phyloP scores from a whole-genome alignment of 1,140 invertebrate species.

The Aphelinus atriplicis region DNA sequence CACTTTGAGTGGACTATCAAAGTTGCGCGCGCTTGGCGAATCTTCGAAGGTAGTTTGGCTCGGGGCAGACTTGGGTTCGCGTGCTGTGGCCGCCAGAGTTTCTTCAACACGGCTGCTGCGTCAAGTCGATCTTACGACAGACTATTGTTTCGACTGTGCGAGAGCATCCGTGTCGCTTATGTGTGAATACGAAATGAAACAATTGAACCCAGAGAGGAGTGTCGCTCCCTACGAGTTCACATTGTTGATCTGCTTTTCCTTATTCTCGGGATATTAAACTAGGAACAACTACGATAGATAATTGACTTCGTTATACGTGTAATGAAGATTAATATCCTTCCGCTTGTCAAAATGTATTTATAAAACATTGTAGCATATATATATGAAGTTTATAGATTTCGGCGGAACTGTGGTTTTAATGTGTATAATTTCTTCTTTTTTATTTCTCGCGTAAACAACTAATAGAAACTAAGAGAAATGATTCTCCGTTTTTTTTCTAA shows the following conservation, averaged over 20 bases:
- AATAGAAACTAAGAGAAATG: constrained; percentile 8
- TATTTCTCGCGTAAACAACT: background rate
- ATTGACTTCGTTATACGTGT: constrained; percentile 3
- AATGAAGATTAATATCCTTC: constrained; percentile 8
- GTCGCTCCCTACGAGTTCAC: too few relatives aligned
- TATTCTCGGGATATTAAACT: too few relatives aligned
- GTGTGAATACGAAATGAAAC: too few relatives aligned
- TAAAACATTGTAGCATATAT: background rate
- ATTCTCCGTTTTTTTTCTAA: constrained; percentile 32
- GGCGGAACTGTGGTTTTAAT: constrained; percentile 14
- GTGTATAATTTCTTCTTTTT: constrained; percentile 26
- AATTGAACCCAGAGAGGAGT: too few relatives aligned
- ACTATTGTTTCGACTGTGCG: too few relatives aligned
- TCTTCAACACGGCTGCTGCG: too few relatives aligned
- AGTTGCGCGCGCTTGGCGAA: background rate
- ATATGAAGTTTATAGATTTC: background rate
- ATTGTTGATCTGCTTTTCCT: too few relatives aligned
- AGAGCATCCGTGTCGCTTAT: too few relatives aligned
- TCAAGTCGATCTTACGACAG: too few relatives aligned
- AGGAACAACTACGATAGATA: background rate
- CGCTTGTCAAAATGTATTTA: constrained; percentile 9
- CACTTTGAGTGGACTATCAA: background rate
- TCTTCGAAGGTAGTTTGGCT: too few relatives aligned
- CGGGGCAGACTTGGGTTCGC: too few relatives aligned
- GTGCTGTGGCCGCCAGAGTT: too few relatives aligned